These are phyloP conservation scores for Glareola pratincola DNA, from an alignment of 2,113 vertebrate genomes.

Conservation along the genomic window DNA sequence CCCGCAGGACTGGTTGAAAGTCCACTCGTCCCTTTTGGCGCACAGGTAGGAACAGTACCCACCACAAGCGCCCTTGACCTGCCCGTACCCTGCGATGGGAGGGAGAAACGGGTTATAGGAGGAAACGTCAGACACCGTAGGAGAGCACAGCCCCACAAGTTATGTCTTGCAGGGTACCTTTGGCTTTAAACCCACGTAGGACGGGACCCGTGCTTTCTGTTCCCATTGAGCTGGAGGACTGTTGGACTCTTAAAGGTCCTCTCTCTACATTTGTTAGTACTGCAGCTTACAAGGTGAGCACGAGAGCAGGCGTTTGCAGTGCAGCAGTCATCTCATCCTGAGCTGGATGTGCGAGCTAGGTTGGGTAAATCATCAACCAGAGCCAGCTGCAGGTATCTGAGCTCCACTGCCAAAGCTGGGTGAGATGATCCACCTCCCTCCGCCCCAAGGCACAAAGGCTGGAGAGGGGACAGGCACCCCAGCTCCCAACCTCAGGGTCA, in stretches of 20 bases:
- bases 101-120: background rate
- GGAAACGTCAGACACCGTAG: rapidly evolving
- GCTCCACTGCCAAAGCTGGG: background rate
- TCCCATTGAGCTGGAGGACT: background rate
- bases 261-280: rapidly evolving
- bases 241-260: rapidly evolving
- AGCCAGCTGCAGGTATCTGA: background rate
- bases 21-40: background rate
- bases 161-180: background rate
- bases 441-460: background rate
- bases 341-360: rapidly evolving
- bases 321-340: background rate
- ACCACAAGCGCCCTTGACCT: background rate
- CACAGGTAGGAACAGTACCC: slow-evolving; percentile 12
- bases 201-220: rapidly evolving
- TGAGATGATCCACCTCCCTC: background rate
- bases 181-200: background rate
- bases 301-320: rapidly evolving
- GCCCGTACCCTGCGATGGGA: background rate
- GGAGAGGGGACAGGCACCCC: rapidly evolving
- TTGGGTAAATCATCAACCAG: background rate
- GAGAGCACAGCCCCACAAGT: background rate
- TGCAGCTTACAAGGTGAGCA: background rate
- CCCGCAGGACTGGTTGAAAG: background rate
- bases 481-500: background rate